A percentile compares a stretch with the other conserved stretches of the same genome.
phyloP scores from a whole-genome alignment of 2,888 invertebrate genomes.

The Drosophila atripex region DNA sequence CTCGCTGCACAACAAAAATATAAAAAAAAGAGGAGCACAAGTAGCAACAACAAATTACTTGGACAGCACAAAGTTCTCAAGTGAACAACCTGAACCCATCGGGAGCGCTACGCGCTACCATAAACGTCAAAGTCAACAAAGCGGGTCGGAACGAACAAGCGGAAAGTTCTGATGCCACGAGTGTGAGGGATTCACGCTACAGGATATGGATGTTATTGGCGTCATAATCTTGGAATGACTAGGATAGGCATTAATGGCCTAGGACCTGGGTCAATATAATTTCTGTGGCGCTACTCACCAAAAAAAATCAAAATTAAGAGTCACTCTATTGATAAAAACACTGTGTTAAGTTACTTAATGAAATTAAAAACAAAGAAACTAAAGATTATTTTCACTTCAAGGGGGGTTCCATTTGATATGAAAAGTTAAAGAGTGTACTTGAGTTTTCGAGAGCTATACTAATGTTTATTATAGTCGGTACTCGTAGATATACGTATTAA shows the following conservation, averaged over 20 bases:
- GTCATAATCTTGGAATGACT: background rate
- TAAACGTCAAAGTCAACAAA: conserved; percentile 46
- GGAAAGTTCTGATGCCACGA: conserved; percentile 3
- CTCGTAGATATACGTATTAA: no score
- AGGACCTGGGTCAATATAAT: background rate
- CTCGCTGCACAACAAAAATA: conserved; percentile 37
- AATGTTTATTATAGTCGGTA: no score
- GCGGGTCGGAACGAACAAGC: conserved; percentile 28
- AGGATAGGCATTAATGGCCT: background rate
- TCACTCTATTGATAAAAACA: background rate
- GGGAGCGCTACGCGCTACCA: conserved; percentile 32
- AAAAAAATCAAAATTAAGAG: background rate
- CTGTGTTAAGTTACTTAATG: background rate
- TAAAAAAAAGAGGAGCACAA: conserved; percentile 7
- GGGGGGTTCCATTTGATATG: no score
- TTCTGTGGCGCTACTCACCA: background rate
- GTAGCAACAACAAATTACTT: conserved; percentile 31
- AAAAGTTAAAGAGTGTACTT: no score
- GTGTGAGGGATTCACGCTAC: background rate
- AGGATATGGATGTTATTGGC: conserved; percentile 1
- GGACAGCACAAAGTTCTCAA: conserved; percentile 53
- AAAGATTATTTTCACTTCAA: background rate
- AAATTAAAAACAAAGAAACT: background rate
- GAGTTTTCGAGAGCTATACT: no score
- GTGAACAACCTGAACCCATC: conserved; percentile 51